A percentile compares a stretch with the other conserved stretches of the same genome.
Evolutionary conservation across 2,113 vertebrate genomes (phyloP).

Genomic region (Vicugna pacos): DNA sequence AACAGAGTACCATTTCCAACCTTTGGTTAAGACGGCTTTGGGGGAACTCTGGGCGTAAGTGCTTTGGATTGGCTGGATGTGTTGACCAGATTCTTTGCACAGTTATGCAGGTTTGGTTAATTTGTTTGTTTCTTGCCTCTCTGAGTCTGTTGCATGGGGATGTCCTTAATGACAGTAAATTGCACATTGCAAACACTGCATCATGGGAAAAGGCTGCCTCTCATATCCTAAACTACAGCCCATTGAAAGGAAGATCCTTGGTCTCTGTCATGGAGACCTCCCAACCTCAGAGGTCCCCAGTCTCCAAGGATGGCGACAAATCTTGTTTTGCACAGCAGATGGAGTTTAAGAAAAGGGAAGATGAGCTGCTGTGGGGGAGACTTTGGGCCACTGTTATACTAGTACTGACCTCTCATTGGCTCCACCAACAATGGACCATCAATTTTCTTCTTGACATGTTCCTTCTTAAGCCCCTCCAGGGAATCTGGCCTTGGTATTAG

Average conservation of each 20-base stretch:
- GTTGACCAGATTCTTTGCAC: not conserved
- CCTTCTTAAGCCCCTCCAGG: conserved; percentile 46
- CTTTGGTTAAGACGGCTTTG: not conserved
- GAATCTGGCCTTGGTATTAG: conserved; percentile 68
- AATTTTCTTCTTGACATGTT: conserved; percentile 44
- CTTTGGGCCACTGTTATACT: not conserved
- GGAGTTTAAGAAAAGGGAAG: not conserved
- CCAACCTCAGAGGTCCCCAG: not conserved
- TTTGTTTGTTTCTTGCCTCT: not conserved
- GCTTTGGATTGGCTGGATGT: not conserved
- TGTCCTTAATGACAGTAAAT: not conserved
- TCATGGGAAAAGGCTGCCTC: not conserved
- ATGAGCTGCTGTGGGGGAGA: not conserved
- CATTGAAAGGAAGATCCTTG: not conserved
- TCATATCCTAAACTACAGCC: not conserved
- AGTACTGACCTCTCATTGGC: not conserved
- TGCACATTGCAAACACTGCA: fast-evolving
- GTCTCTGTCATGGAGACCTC: not conserved
- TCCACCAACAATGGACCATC: not conserved
- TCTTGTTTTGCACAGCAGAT: conserved; percentile 11
- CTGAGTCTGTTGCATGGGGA: not conserved
- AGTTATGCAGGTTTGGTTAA: not conserved
- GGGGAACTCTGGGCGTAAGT: not conserved
- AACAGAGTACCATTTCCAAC: not conserved
- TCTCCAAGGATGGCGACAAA: not conserved